Percentiles rank a stretch among this genome's conserved stretches.
phyloP scores from a whole-genome alignment of 2,113 vertebrate species.

The Serilophus lunatus region DNA sequence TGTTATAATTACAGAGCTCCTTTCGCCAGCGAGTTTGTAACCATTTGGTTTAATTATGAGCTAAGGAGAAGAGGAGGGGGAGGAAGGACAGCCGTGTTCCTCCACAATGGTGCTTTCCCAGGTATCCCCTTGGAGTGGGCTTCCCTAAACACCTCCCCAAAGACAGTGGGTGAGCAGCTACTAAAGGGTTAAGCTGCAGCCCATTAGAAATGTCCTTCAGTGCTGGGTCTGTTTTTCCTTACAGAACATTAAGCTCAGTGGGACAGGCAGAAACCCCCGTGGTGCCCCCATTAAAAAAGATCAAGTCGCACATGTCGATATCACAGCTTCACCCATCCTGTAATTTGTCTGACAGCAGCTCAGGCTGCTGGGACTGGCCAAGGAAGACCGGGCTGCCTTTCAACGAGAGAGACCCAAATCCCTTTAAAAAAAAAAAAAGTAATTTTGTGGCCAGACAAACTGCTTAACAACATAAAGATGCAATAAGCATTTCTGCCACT shows the following conservation, averaged over 20 bases:
- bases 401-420: constrained; percentile 20
- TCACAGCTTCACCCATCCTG: constrained; percentile 75
- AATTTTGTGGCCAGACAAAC: constrained; percentile 42
- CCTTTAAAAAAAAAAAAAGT: not conserved
- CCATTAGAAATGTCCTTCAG: constrained; percentile 80
- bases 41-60: constrained; percentile 48
- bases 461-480: constrained; percentile 44
- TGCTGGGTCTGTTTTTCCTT: constrained; percentile 77
- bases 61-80: constrained; percentile 25
- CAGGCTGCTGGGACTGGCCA: constrained; percentile 56
- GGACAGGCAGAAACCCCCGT: constrained; percentile 79
- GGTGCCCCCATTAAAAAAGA: constrained; percentile 83
- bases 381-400: constrained; percentile 36
- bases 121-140: not conserved
- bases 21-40: not conserved
- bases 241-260: constrained; percentile 84
- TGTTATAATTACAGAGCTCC: constrained; percentile 69
- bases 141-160: constrained; percentile 17
- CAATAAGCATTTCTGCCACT: constrained; percentile 40
- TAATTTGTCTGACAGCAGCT: constrained; percentile 81
- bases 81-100: not conserved
- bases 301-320: constrained; percentile 81
- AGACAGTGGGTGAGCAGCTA: not conserved
- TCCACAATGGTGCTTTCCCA: not conserved
- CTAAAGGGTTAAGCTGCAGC: constrained; percentile 75